phyloP scores from a whole-genome alignment of 2,113 vertebrate species.

The Toxotes jaculatrix region DNA sequence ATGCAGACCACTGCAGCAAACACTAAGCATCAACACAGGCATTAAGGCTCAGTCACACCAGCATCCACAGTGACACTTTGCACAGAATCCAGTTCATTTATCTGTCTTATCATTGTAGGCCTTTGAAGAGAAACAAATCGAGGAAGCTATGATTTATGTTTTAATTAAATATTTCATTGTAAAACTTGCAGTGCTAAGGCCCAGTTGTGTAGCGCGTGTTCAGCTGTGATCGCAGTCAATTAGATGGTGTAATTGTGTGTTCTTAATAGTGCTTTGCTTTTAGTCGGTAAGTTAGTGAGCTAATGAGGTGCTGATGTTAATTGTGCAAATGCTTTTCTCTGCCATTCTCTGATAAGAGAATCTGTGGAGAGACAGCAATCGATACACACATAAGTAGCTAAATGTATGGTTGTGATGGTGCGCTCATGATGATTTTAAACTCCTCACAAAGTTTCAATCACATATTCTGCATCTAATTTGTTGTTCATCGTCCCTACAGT shows the following conservation, averaged over 20 bases:
- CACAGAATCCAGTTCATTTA: neutral
- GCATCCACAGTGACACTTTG: neutral
- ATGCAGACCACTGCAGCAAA: constrained; percentile 6
- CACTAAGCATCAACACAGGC: constrained; percentile 8
- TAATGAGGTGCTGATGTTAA: neutral
- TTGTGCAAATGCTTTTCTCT: neutral
- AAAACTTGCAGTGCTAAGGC: too few species aligned
- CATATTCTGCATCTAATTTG: neutral
- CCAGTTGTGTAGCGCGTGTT: too few species aligned
- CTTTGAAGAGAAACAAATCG: too few species aligned
- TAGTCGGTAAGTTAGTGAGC: neutral
- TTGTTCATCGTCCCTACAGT: neutral
- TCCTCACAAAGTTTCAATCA: too few species aligned
- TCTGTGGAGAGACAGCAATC: neutral
- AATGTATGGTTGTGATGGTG: neutral
- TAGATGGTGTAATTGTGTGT: too few species aligned
- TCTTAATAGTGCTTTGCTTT: neutral
- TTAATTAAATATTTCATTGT: too few species aligned
- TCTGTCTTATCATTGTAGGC: too few species aligned
- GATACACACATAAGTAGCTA: neutral
- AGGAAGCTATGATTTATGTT: too few species aligned
- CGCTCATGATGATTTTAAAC: neutral
- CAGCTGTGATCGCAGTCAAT: too few species aligned
- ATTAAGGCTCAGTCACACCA: neutral
- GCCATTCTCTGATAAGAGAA: neutral